Percentiles rank a stretch among this genome's conserved stretches.
phyloP scores from a whole-genome alignment of 2,797 vertebrate genomes.

The Pygocentrus nattereri region DNA sequence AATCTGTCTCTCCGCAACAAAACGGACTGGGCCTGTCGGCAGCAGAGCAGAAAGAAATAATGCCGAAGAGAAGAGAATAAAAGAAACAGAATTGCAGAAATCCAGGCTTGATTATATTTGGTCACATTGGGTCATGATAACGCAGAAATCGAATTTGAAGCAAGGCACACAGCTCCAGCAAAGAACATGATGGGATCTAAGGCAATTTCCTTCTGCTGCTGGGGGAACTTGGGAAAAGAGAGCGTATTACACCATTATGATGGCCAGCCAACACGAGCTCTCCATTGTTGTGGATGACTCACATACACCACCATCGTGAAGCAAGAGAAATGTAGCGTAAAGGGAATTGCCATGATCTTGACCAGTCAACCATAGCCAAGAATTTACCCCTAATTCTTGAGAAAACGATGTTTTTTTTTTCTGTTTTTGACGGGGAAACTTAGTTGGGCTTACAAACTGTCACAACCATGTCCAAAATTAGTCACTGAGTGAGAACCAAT shows the following conservation, averaged over 20 bases:
- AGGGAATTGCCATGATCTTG: constrained; percentile 18
- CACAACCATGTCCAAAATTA: constrained; percentile 24
- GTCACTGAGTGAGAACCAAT: constrained; percentile 14
- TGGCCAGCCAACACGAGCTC: constrained; percentile 27
- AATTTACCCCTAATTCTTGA: constrained; percentile 35
- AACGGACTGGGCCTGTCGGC: background rate
- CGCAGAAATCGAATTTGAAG: constrained; percentile 8
- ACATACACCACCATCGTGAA: constrained; percentile 15
- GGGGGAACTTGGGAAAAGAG: background rate
- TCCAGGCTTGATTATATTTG: background rate
- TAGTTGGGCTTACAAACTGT: constrained; percentile 31
- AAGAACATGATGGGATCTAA: constrained; percentile 19
- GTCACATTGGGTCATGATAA: background rate
- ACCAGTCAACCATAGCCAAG: constrained; percentile 21
- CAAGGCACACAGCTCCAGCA: background rate
- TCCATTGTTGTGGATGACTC: constrained; percentile 20
- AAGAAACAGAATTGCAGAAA: constrained; percentile 26
- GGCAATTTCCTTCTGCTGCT: constrained; percentile 15
- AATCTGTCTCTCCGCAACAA: constrained; percentile 33
- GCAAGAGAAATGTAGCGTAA: constrained; percentile 24
- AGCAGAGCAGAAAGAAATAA: constrained; percentile 16
- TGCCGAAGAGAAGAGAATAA: constrained; percentile 4
- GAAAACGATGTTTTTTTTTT: constrained; percentile 31
- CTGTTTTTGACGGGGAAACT: constrained; percentile 16
- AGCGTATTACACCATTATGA: constrained; percentile 23